These are phyloP conservation scores for Eutolmus rufibarbis DNA, from an alignment of 2,888 invertebrate species.

Conservation along the genomic window DNA sequence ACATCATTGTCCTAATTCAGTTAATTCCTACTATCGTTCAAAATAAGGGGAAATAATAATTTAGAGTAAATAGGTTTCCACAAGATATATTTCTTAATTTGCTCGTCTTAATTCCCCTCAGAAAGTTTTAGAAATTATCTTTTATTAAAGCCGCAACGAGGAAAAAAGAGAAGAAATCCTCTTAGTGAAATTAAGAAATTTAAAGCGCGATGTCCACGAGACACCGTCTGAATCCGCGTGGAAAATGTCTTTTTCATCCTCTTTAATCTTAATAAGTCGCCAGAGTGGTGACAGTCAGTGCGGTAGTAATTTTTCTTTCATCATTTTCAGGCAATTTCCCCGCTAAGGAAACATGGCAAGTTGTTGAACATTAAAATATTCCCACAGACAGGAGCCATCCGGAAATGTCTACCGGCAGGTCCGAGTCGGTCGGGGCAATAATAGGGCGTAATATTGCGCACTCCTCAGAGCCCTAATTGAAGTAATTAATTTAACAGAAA, in stretches of 20 bases:
- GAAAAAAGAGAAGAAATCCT: background rate
- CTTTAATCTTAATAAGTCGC: constrained; percentile 30
- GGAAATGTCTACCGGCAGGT: background rate
- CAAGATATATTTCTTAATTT: background rate
- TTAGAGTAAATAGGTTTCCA: background rate
- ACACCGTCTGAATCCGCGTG: background rate
- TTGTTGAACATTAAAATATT: constrained; percentile 37
- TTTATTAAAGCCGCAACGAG: background rate
- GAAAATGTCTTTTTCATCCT: constrained; percentile 23
- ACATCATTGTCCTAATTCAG: background rate
- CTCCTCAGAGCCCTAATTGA: constrained; percentile 40
- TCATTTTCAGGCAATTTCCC: constrained; percentile 30
- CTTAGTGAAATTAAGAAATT: constrained; percentile 7
- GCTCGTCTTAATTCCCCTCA: background rate
- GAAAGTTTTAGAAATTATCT: background rate
- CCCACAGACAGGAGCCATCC: constrained; percentile 19
- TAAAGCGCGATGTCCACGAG: background rate
- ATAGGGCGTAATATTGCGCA: background rate
- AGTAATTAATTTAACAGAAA: constrained; percentile 46
- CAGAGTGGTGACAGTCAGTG: background rate
- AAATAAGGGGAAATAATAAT: background rate
- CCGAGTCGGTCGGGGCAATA: background rate
- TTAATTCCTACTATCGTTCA: background rate
- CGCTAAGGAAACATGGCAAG: background rate
- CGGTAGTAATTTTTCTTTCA: constrained; percentile 18